Evolutionary conservation across 2,888 invertebrate species (phyloP).

Genomic region (Cheilosia pagana): DNA sequence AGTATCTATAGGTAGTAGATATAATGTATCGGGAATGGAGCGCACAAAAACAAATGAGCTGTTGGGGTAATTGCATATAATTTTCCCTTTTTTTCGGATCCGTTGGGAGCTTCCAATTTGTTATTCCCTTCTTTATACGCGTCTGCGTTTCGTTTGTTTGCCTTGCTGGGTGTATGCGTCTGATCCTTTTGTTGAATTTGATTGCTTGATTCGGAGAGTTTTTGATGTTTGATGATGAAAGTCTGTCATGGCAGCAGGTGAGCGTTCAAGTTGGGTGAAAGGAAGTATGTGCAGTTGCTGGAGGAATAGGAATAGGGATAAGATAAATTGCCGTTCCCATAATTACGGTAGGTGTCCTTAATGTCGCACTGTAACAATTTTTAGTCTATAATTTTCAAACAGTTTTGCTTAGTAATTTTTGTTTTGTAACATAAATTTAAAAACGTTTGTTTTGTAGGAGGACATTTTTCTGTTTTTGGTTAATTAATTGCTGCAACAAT

Average conservation of each 20-base stretch:
- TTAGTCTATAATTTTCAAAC: conserved; percentile 58
- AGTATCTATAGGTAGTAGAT: not conserved
- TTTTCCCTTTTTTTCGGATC: conserved; percentile 72
- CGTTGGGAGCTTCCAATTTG: conserved; percentile 72
- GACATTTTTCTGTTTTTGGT: conserved; percentile 20
- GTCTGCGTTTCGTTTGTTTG: conserved; percentile 54
- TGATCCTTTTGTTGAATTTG: conserved; percentile 71
- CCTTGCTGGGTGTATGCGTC: conserved; percentile 27
- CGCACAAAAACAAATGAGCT: conserved; percentile 73
- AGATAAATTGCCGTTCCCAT: conserved; percentile 58
- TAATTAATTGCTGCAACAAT: no score
- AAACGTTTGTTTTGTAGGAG: conserved; percentile 34
- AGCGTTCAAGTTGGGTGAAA: conserved; percentile 10
- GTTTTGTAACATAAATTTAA: conserved; percentile 18
- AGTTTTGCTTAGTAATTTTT: conserved; percentile 32
- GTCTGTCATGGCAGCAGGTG: conserved; percentile 65
- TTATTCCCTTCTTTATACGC: conserved; percentile 17
- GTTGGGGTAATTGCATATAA: conserved; percentile 75
- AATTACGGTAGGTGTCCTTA: conserved; percentile 68
- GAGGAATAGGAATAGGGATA: conserved; percentile 44
- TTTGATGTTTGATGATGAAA: conserved; percentile 60
- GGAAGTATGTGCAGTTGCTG: conserved; percentile 23
- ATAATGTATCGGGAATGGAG: conserved; percentile 48
- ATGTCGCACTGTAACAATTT: conserved; percentile 28
- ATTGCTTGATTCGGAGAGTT: conserved; percentile 65